Percentiles rank a stretch among this genome's conserved stretches.
phyloP scores from a whole-genome alignment of 2,113 vertebrate genomes.

The Myocastor coypus region DNA sequence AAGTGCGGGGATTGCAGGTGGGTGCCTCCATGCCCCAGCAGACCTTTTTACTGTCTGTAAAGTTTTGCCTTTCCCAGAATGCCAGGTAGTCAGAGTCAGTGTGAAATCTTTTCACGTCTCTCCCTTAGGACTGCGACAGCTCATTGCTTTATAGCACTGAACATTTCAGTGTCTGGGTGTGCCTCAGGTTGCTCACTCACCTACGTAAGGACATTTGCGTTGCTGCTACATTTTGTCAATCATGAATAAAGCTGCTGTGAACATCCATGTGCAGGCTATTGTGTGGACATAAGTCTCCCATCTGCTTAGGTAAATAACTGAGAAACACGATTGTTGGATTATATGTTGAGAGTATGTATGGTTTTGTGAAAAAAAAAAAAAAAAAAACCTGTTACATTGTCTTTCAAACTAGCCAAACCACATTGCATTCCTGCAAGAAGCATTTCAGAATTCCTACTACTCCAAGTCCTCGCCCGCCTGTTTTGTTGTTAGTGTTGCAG shows the following conservation, averaged over 20 bases:
- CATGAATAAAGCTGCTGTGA: not conserved
- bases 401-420: not conserved
- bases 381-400: not conserved
- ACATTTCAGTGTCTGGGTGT: not conserved
- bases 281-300: not conserved
- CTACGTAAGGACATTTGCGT: not conserved
- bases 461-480: not conserved
- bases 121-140: not conserved
- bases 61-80: not conserved
- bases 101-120: not conserved
- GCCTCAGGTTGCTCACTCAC: not conserved
- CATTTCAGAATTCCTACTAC: not conserved
- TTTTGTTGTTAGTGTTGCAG: not conserved
- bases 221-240: not conserved
- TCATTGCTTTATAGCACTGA: not conserved
- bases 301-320: not conserved
- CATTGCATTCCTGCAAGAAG: not conserved
- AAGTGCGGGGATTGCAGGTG: not conserved
- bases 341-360: not conserved
- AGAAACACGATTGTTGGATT: not conserved
- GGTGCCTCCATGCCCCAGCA: not conserved
- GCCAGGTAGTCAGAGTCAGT: not conserved
- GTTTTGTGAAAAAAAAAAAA: not conserved
- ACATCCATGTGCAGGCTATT: not conserved
- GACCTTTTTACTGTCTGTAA: not conserved